These are phyloP conservation scores for Girardinus metallicus DNA, from an alignment of 2,797 vertebrate genomes.

Conservation along the genomic window DNA sequence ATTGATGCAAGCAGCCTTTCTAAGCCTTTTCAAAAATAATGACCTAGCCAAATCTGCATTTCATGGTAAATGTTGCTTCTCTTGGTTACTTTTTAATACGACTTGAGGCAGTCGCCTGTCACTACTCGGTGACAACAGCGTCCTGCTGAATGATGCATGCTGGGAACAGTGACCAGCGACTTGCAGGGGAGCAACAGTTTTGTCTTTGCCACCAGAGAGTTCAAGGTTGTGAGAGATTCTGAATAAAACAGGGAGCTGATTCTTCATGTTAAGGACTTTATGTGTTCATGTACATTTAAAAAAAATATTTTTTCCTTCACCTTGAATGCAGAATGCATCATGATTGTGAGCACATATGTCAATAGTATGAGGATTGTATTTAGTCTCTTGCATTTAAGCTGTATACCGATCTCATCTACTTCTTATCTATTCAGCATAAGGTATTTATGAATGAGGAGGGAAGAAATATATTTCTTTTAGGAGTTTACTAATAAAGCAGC, in stretches of 20 bases:
- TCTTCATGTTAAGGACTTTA: neutral
- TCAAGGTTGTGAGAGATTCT: constrained; percentile 5
- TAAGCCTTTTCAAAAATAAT: neutral
- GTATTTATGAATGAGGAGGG: neutral
- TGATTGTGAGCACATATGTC: neutral
- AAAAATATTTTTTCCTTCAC: constrained; percentile 17
- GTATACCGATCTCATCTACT: neutral
- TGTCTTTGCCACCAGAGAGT: constrained; percentile 14
- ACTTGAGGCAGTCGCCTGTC: constrained; percentile 66
- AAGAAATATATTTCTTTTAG: neutral
- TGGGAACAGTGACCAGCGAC: constrained; percentile 42
- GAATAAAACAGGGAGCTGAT: constrained; percentile 33
- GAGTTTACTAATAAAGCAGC: neutral
- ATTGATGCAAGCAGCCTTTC: constrained; percentile 6
- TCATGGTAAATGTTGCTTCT: constrained; percentile 11
- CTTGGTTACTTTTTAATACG: constrained; percentile 67
- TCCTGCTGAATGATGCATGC: constrained; percentile 65
- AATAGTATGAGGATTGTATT: neutral
- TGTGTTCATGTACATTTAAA: neutral
- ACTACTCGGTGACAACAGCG: constrained; percentile 30
- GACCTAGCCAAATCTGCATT: neutral
- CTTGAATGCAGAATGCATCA: constrained; percentile 1
- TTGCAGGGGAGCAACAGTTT: constrained; percentile 22
- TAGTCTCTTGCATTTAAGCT: neutral
- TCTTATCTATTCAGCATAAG: neutral